Conservation (phyloP, 2,797 vertebrate species). For the Crenuchus spilurus region DNA sequence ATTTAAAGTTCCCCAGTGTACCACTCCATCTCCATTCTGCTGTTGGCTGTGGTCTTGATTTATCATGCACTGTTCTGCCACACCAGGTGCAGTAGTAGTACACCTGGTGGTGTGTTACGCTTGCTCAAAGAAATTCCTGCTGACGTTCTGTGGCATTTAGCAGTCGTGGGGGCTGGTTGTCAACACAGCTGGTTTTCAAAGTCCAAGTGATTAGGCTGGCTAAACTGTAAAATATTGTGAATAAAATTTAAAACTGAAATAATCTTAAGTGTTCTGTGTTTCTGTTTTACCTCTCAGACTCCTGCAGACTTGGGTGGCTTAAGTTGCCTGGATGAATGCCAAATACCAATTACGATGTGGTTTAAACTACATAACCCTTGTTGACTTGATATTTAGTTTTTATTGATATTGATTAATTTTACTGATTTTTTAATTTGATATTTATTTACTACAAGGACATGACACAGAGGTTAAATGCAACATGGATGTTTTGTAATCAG, state of each 20-base stretch:
- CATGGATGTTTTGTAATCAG: too few species aligned
- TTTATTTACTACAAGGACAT: too few species aligned
- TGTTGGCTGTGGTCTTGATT: slow-evolving; percentile 9
- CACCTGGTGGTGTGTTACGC: slow-evolving; percentile 25
- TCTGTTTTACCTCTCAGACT: too few species aligned
- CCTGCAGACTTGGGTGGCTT: too few species aligned
- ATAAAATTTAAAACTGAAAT: slow-evolving; percentile 72
- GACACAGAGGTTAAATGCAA: too few species aligned
- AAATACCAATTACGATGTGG: too few species aligned
- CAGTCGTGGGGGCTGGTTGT: slow-evolving; percentile 19
- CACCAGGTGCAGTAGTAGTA: slow-evolving; percentile 17
- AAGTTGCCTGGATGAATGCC: too few species aligned
- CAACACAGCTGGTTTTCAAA: slow-evolving; percentile 35
- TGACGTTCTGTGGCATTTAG: slow-evolving; percentile 14
- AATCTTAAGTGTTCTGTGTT: slow-evolving; percentile 26
- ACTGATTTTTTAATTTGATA: too few species aligned
- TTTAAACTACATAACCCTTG: too few species aligned
- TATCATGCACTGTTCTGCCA: slow-evolving; percentile 11
- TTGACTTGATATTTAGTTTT: too few species aligned
- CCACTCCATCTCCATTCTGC: background rate
- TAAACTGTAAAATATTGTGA: slow-evolving; percentile 75
- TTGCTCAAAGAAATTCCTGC: slow-evolving; percentile 32
- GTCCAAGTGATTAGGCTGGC: slow-evolving; percentile 57
- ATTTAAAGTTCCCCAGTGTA: background rate
- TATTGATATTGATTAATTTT: too few species aligned